phyloP scores from a whole-genome alignment of 1,140 invertebrate species.

The Trachymyrmex cornetzi region DNA sequence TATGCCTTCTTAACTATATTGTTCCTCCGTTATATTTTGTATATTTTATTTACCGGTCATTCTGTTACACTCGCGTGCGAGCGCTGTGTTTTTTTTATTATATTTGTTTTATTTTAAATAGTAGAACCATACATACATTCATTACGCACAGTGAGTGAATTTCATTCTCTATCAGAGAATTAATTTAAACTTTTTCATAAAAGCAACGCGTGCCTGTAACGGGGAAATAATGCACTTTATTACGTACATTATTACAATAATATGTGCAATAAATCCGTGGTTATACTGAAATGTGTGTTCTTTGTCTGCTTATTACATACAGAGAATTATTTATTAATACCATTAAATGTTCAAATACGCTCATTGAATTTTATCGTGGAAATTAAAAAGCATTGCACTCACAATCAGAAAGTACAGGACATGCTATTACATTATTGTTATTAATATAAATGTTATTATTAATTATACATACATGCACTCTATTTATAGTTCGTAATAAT shows the following conservation, averaged over 20 bases:
- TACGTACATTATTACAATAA: conserved; percentile 20
- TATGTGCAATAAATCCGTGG: not conserved
- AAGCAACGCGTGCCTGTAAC: not conserved
- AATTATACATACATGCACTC: not conserved
- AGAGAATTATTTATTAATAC: not conserved
- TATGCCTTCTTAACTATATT: no score
- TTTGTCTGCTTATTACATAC: not conserved
- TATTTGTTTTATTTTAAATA: not conserved
- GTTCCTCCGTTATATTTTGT: not conserved
- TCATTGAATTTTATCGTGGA: not conserved
- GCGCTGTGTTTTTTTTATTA: not conserved
- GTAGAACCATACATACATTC: not conserved
- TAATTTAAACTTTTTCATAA: conserved; percentile 15
- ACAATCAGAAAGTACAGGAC: no score
- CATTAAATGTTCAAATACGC: not conserved
- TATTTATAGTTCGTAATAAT: not conserved
- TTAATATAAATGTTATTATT: not conserved
- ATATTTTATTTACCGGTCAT: not conserved
- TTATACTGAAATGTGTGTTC: not conserved
- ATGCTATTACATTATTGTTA: not conserved
- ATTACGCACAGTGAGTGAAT: not conserved
- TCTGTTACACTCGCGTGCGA: not conserved
- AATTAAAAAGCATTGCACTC: not conserved
- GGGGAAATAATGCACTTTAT: conserved; percentile 2
- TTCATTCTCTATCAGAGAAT: not conserved